Conservation (phyloP, 2,797 vertebrate species). For the Atherinosoma microstoma region DNA sequence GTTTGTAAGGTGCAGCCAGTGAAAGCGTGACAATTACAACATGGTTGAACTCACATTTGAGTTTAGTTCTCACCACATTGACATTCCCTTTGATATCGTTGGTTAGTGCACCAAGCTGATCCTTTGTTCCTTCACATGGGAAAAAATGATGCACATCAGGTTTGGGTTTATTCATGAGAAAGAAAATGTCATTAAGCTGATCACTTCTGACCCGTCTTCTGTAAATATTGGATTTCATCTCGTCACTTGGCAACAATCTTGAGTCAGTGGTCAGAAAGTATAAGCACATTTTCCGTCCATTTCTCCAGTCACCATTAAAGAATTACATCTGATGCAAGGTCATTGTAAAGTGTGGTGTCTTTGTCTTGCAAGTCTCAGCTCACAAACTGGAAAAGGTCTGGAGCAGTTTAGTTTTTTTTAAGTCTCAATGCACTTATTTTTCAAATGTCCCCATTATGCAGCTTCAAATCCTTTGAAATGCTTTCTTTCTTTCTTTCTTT, state of each 20-base stretch:
- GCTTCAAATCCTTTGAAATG: constrained; percentile 9
- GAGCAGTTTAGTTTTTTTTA: not conserved
- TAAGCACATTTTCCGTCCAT: constrained; percentile 22
- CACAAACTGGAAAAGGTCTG: constrained; percentile 14
- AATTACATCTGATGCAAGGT: constrained; percentile 13
- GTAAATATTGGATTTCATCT: constrained; percentile 64
- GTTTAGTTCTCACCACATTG: constrained; percentile 88
- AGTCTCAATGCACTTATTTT: not conserved
- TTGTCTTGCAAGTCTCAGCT: constrained; percentile 20
- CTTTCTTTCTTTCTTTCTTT: not conserved
- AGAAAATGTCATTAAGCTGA: constrained; percentile 18
- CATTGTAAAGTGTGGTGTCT: constrained; percentile 3
- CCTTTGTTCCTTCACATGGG: constrained; percentile 87
- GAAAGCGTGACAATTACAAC: not conserved
- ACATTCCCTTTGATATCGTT: constrained; percentile 92
- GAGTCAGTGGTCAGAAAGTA: constrained; percentile 34
- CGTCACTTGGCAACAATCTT: constrained; percentile 55
- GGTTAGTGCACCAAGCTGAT: constrained; percentile 90
- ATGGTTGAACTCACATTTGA: constrained; percentile 87
- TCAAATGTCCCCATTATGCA: not conserved
- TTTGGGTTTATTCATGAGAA: constrained; percentile 23
- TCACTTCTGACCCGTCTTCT: constrained; percentile 10
- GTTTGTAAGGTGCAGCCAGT: not conserved
- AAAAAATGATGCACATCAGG: constrained; percentile 33
- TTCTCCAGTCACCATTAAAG: constrained; percentile 22